Base-by-base conservation (phyloP, 2,888 invertebrate species). In the Agrotis clavis region DNA sequence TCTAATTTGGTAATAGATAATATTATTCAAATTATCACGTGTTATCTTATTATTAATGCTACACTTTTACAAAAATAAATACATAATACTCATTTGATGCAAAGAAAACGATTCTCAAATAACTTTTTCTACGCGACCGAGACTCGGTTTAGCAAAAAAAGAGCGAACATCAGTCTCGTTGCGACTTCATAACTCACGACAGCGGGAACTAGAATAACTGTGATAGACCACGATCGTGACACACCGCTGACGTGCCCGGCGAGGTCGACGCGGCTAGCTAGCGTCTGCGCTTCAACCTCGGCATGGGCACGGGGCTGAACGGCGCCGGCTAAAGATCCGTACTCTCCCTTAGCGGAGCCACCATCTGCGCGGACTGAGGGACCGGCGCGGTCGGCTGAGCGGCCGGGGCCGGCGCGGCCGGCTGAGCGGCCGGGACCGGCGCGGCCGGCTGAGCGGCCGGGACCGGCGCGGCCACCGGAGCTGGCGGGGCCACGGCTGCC, bases 51-150 rank as follows among this genome's bases (percentile, higher is more conserved):
- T 69, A 75, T 69, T 86, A 88, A 83, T 81, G 86, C 85, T 89
- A 89, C 84, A 87, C 67, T 85, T 89, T 90, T 92, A 92, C 85
- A 94, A 94, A 94, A 94, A 94, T 94, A 94, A 94, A 94, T 93
- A 90, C 86, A 87, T 91, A 91, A 91, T 91, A 91, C 89, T 91
- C 84, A 86, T 90, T 89, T 88, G 89, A 92, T 87, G 91, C 90
- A 92, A 93, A 90, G 84, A 86, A 90, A 87, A 87, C 82, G 68
- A 79, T 83, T 81, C 83, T 75, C 85, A 79, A 85, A 84, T 80
- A 82, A 71, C 83, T 82, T 76, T 77, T 68, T 67, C 72, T 79
- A 76, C 81, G 67, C 59, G 74, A 82, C 78, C 79, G 65, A 51
- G 35, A 61, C 62, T n/a, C 73, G 69, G 72, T 65, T 67, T 67